Evolutionary conservation across 2,888 invertebrate genomes (phyloP), one percentile per base, ranked within the genome.

Genomic region (Brachypalpus laphriformis): DNA sequence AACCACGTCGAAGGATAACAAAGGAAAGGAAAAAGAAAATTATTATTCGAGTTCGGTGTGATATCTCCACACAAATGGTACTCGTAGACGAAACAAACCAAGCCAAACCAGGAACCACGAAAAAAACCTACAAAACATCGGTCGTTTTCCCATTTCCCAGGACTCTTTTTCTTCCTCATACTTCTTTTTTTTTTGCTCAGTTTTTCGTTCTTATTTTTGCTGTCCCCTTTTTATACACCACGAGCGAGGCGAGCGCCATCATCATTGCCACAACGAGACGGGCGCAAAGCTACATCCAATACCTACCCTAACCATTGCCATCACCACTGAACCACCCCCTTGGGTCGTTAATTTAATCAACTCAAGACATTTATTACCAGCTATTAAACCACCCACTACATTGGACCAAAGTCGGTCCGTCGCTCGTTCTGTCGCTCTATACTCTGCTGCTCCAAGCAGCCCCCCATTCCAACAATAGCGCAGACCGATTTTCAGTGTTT

Each of bases 321-420:
- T 63, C 54, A 31, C 57, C 66, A 66, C 37, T 57, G 81, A 71
- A 76, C 71, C 81, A 81, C 76, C 80, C 82, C 75, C 82, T 83
- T 87, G 86, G 87, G 87, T 87, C 82, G 88, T 87, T 87, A 87
- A 88, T 88, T 88, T 88, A 88, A 87, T 88, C 87, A 87, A 88
- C 88, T 88, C 87, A 88, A 87, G 88, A 88, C 88, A 88, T 88
- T 88, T 88, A 88, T 88, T 88, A 88, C 88, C 88, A 87, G 87
- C 88, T 88, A 88, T 88, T 88, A 88, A 88, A 87, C 88, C 88
- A 88, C 88, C 88, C 88, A 87, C 88, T 87, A 88, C 87, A 87
- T 88, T 87, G 87, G 86, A 82, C 66, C 75, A 57, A 42, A 59
- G 56, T 47, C 61, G 57, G 56, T 54, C 47, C 42, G 54, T 71